A percentile compares a stretch with the other conserved stretches of the same genome.
Conservation (phyloP, 2,888 invertebrate genomes). For the Ornithoptera alexandrae region DNA sequence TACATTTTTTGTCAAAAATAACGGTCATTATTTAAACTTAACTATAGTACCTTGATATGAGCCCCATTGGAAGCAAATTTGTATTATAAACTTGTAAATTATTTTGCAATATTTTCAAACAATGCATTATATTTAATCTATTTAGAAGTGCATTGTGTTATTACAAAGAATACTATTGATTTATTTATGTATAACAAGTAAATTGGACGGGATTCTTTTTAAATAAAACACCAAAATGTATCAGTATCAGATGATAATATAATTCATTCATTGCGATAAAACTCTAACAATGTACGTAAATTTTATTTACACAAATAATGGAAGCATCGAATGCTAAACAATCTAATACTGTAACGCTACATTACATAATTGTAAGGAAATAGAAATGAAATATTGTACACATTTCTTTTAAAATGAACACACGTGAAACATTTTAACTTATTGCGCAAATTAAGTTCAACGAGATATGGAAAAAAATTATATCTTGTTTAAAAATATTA, state of each 20-base stretch:
- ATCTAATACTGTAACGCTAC: slow-evolving; percentile 65
- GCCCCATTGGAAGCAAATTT: no score
- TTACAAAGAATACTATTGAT: no score
- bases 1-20: no score
- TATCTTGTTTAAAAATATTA: no score
- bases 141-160: no score
- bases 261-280: slow-evolving; percentile 66
- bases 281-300: slow-evolving; percentile 70
- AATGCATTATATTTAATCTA: no score
- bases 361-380: slow-evolving; percentile 29
- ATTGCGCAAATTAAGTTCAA: slow-evolving; percentile 15
- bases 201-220: background rate
- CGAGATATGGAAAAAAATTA: no score
- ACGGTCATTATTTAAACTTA: no score
- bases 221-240: slow-evolving; percentile 49
- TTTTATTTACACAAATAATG: slow-evolving; percentile 73
- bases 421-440: slow-evolving; percentile 18
- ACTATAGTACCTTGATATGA: no score
- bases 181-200: no score
- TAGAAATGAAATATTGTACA: slow-evolving; percentile 21
- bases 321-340: slow-evolving; percentile 69
- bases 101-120: no score
- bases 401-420: slow-evolving; percentile 20
- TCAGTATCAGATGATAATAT: slow-evolving; percentile 72
- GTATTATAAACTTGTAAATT: no score